Base-by-base conservation (phyloP, 92 coral and sea anemone species). In the Galaxea fascicularis region DNA sequence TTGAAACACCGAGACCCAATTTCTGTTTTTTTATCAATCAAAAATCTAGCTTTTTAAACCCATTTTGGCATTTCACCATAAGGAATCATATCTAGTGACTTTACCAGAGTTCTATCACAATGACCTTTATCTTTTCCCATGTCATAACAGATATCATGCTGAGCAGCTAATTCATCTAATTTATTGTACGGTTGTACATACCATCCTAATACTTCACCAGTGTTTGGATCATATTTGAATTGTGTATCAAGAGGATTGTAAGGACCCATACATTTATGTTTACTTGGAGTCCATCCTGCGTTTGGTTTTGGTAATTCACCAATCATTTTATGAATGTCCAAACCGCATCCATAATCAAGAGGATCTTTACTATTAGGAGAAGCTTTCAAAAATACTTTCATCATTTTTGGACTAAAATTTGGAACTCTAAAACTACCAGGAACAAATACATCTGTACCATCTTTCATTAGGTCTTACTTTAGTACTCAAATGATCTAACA, bases 91-190 rank as follows among this genome's bases (percentile, higher is more conserved):
- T 82, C 86, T 2, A 82, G 35, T 4, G 69, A 49, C 17, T 70
- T 49, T 4, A 82, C 82, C 86, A 71, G 71, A 24, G 45, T 15
- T 0, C 22, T 46, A 71, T 82, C n/a, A n/a, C n/a, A n/a, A n/a
- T n/a, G n/a, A n/a, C n/a, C n/a, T n/a, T n/a, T n/a, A n/a, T n/a
- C n/a, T 80, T 71, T 72, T 0, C 66, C 68, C 82, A 80, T 80
- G 24, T 69, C 80, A 45, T 80, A 80, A 17, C 85, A 80, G 0
- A 82, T 82, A 82, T 82, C 86, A 71, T 82, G 83, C 18, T 83
- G 17, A 0, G 88, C 88, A 1, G 72, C 57, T 45, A 84, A 77
- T 63, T 84, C 85, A 62, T 84, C 88, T 16, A 84, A 31, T 39
- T 84, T 84, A 9, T 59, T 84, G 13, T 74, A 76, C 17, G 74